A percentile compares a stretch with the other conserved stretches of the same genome.
phyloP scores from a whole-genome alignment of 2,113 vertebrate species.

The Chionodraco myersi region DNA sequence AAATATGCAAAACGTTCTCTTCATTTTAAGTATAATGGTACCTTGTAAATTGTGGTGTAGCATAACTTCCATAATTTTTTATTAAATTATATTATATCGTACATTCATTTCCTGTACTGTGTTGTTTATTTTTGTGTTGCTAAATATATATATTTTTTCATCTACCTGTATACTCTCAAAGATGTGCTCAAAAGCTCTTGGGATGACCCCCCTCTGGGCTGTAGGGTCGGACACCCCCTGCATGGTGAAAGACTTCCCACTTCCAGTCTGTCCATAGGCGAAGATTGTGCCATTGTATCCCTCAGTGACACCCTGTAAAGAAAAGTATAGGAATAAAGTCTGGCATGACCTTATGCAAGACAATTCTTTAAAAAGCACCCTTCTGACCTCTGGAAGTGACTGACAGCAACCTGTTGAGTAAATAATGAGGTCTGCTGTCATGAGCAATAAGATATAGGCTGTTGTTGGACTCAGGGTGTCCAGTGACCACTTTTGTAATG shows the following conservation, averaged over 20 bases:
- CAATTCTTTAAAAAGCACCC: not conserved
- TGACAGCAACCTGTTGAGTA: slow-evolving; percentile 45
- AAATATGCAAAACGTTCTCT: too few species aligned
- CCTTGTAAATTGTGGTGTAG: too few species aligned
- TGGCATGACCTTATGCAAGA: not conserved
- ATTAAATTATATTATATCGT: too few species aligned
- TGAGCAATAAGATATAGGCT: slow-evolving; percentile 51
- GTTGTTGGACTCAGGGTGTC: slow-evolving; percentile 50
- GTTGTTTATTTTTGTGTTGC: not conserved
- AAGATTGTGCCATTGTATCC: slow-evolving; percentile 95
- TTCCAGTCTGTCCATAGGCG: slow-evolving; percentile 92
- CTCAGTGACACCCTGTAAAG: slow-evolving; percentile 88
- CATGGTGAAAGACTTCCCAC: slow-evolving; percentile 94
- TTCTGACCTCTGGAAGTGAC: slow-evolving; percentile 25
- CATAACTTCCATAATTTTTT: too few species aligned
- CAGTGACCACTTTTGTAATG: slow-evolving; percentile 41
- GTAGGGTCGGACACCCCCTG: slow-evolving; percentile 85
- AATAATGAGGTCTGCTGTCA: slow-evolving; percentile 53
- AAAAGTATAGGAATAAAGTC: not conserved
- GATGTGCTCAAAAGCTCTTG: slow-evolving; percentile 90
- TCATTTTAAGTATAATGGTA: too few species aligned
- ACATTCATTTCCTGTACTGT: too few species aligned
- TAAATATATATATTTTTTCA: not conserved
- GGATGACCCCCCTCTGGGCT: slow-evolving; percentile 88
- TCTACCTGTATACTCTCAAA: slow-evolving; percentile 92